Evolutionary conservation across 2,888 invertebrate species (phyloP), one percentile per base, ranked within the genome.

Genomic region (Myathropa florea): DNA sequence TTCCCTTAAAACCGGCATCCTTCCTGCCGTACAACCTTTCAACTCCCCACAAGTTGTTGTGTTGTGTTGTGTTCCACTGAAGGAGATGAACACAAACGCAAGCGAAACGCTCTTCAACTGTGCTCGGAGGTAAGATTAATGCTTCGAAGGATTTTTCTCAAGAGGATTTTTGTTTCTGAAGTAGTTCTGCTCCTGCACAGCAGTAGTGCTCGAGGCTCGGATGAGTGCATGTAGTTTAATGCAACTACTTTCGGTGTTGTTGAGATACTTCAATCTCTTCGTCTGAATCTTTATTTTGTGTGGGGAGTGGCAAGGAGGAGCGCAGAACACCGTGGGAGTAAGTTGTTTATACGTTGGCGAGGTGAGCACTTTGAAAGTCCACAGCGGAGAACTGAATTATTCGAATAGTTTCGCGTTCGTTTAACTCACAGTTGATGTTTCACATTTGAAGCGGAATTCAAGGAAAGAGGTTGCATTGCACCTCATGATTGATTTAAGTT

Each of bases 121-220:
- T 24, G 26, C 65, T 65, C 46, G 18, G 65, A 46, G 65, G 65
- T 65, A 28, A 65, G 65, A 65, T 65, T 65, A 65, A 65, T 65
- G 65, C 28, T 65, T 26, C 4, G 10, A 53, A 10, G 65, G 26
- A 46, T 36, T 65, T 63, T 65, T 46, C 18, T 18, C 46, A 7
- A 46, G 46, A 7, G 46, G 46, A 46, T 46, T 46, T 46, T 46
- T 46, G 18, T 46, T n/a, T 46, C 46, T 18, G 46, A 46, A 46
- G 46, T 46, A 46, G 46, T 46, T 46, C 18, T 7, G 46, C 46
- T 46, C 46, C 18, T n/a, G 18, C 46, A 46, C 46, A 46, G 46
- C 46, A 18, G 18, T 18, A 7, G 46, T 46, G 18, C 46, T 46
- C 46, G 18, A 18, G 46, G 46, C 46, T 7, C 18, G 46, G 46